Percentiles rank a stretch among this genome's conserved stretches.
These are phyloP conservation scores for Phalacrocorax aristotelis DNA, from an alignment of 2,113 vertebrate species.

Conservation along the genomic window DNA sequence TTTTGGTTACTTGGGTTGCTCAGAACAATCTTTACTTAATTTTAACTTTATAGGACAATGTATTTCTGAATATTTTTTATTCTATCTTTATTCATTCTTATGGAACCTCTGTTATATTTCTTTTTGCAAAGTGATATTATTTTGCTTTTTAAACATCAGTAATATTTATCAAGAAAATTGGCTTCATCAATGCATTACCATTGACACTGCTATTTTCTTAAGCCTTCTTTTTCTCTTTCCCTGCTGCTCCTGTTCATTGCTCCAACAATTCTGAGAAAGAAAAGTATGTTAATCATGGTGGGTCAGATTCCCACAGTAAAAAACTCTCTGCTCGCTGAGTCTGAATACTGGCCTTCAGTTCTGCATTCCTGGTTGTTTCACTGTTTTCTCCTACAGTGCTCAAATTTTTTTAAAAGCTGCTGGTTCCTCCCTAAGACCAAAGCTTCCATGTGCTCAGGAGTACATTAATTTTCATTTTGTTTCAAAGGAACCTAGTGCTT, in stretches of 20 bases:
- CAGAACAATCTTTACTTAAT: not conserved
- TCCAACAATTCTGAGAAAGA: not conserved
- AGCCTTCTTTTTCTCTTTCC: not conserved
- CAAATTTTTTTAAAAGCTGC: not conserved
- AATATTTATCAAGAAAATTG: not conserved
- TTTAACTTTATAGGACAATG: not conserved
- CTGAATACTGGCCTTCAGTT: not conserved
- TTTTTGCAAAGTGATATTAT: not conserved
- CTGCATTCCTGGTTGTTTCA: not conserved
- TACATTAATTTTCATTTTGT: not conserved
- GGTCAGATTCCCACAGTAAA: not conserved
- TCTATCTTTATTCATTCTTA: not conserved
- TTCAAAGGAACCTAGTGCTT: not conserved
- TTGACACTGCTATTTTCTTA: not conserved
- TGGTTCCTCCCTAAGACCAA: not conserved
- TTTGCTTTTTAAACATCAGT: not conserved
- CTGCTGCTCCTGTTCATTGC: not conserved
- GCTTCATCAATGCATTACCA: not conserved
- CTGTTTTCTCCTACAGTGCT: not conserved
- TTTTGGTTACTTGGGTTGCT: not conserved
- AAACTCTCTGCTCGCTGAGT: not conserved
- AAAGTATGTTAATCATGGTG: not conserved
- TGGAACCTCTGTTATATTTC: not conserved
- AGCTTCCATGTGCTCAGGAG: not conserved
- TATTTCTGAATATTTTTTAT: not conserved